These are phyloP conservation scores for Diadumene lineata DNA, from an alignment of 92 coral and sea anemone species.

Conservation along the genomic window DNA sequence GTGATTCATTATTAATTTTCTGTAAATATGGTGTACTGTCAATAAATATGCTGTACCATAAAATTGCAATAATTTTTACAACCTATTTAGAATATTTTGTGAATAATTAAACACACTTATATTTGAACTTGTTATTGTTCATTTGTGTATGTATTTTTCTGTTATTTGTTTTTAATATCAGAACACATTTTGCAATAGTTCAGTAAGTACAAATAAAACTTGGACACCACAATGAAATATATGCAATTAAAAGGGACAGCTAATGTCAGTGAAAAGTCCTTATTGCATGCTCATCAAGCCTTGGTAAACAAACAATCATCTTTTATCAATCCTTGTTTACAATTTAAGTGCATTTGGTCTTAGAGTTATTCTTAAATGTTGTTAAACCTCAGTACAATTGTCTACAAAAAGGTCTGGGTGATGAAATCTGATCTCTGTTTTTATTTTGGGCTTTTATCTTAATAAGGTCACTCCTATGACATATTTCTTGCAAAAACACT, in stretches of 20 bases:
- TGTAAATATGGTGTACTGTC: neutral
- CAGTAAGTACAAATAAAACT: no score
- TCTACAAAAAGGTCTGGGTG: neutral
- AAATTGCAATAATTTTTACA: no score
- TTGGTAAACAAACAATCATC: neutral
- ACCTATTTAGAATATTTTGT: no score
- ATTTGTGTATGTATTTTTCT: no score
- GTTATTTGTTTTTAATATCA: no score
- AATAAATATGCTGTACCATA: no score
- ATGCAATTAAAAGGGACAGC: no score
- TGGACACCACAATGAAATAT: no score
- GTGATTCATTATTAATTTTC: neutral
- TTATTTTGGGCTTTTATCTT: slow-evolving; percentile 3
- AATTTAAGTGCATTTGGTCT: neutral
- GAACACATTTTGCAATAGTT: no score
- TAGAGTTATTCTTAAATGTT: neutral
- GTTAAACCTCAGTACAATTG: neutral
- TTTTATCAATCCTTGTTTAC: neutral
- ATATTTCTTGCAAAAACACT: slow-evolving; percentile 3
- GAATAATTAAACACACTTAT: no score
- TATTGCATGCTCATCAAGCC: neutral
- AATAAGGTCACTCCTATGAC: slow-evolving; percentile 1
- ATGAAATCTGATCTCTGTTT: neutral
- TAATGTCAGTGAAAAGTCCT: neutral
- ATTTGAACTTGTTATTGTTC: no score